Base-by-base conservation (phyloP, 2,113 vertebrate genomes). In the Scopus umbretta region DNA sequence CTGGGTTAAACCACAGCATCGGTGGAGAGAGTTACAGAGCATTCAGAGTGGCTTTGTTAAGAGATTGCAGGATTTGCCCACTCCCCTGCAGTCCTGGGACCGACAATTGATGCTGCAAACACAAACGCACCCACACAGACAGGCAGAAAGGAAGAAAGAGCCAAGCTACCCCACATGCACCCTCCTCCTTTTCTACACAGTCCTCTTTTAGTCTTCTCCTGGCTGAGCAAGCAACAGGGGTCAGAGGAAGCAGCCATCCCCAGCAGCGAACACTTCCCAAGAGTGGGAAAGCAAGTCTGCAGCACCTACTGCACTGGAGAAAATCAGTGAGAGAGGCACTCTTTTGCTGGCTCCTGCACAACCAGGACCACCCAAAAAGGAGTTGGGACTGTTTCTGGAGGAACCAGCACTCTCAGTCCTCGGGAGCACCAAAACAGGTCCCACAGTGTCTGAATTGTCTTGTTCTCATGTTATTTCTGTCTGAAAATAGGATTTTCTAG, bases 401-500 rank as follows among this genome's bases (percentile, higher is more conserved):
- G 63, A 88, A 55, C 6, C 0, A 1, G n/a, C 2, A 0, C 4
- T 29, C 40, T 40, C 29, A 18, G 22, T 70, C 29, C 76, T 81
- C 4, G 1, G 43, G 79, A 87, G 4, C 19, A 11, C 12, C 16
- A 27, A 65, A 61, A 68, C 50, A 82, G 58, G 88, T 72, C 38
- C 79, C 59, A 55, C 17, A 43, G 23, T 12, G 3, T 50, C 47
- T 66, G 80, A 50, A 38, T 82, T 61, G 63, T 95, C 81, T 82
- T 59, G 52, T 85, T 73, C 43, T 25, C 1, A 0, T 21, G 32
- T 38, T 80, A 36, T 72, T 85, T 61, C 34, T 80, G 25, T 49
- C 80, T 81, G 63, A 80, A 88, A 92, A 89, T 40, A 50, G 76
- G 38, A 92, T 94, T 95, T 94, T 83, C 55, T 40, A 50, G 62